Evolutionary conservation across 2,113 vertebrate species (phyloP).

Genomic region (Embiotoca jacksoni): DNA sequence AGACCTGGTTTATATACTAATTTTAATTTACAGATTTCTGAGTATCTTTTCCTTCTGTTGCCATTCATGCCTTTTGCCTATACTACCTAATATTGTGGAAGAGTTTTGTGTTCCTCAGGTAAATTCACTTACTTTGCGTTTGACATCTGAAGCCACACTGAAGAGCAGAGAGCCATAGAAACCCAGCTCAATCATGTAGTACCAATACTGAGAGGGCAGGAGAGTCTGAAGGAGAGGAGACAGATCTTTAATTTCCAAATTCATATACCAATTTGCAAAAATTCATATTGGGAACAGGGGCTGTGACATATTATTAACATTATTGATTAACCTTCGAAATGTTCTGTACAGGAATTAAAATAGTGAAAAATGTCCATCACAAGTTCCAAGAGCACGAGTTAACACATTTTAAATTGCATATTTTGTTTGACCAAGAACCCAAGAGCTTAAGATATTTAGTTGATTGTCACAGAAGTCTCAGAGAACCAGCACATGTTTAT

Average conservation of each 20-base stretch:
- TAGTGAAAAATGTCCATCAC: neutral
- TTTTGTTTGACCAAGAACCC: no score
- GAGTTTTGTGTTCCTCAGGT: neutral
- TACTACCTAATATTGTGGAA: neutral
- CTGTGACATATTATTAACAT: neutral
- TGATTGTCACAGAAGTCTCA: no score
- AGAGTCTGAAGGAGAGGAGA: slow-evolving; percentile 74
- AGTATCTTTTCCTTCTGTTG: neutral
- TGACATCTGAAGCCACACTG: slow-evolving; percentile 95
- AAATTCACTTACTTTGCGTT: slow-evolving; percentile 89
- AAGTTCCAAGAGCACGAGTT: no score
- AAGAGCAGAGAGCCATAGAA: slow-evolving; percentile 95
- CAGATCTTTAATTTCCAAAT: slow-evolving; percentile 22
- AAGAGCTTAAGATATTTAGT: no score
- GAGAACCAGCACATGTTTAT: no score
- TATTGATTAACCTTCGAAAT: slow-evolving; percentile 17
- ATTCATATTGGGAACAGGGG: neutral
- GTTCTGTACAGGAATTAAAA: neutral
- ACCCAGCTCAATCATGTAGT: slow-evolving; percentile 95
- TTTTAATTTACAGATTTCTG: no score
- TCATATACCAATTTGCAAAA: neutral
- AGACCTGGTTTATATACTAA: no score
- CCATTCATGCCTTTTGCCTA: neutral
- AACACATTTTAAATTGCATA: no score
- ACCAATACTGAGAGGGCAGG: slow-evolving; percentile 96